A percentile compares a stretch with the other conserved stretches of the same genome.
These are phyloP conservation scores for Antheraea yamamai DNA, from an alignment of 2,888 invertebrate species.

Conservation along the genomic window DNA sequence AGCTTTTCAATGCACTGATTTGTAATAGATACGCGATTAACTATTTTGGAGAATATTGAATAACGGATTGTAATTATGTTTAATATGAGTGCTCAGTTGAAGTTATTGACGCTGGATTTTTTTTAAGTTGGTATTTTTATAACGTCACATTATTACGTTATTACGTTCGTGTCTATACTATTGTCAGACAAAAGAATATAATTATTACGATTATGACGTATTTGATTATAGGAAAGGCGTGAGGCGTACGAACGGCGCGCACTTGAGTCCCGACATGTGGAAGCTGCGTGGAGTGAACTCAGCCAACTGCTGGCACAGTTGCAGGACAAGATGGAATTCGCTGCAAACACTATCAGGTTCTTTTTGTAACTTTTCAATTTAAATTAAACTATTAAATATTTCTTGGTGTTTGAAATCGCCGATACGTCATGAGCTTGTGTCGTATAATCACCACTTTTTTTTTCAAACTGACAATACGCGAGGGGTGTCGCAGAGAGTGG, in stretches of 20 bases:
- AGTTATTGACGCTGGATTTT: background rate
- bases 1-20: background rate
- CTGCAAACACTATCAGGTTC: slow-evolving; percentile 91
- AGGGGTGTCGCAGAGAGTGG: too few species aligned
- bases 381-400: too few species aligned
- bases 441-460: too few species aligned
- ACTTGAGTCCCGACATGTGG: slow-evolving; percentile 89
- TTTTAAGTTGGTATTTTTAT: background rate
- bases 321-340: slow-evolving; percentile 96
- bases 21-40: background rate
- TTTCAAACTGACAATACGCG: too few species aligned
- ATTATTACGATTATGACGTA: background rate
- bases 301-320: slow-evolving; percentile 93
- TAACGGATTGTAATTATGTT: background rate
- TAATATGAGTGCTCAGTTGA: background rate
- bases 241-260: slow-evolving; percentile 88
- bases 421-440: too few species aligned
- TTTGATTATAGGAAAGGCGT: slow-evolving; percentile 83
- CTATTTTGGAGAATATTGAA: background rate
- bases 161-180: background rate
- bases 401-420: too few species aligned
- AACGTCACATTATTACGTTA: background rate
- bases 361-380: background rate
- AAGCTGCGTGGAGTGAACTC: slow-evolving; percentile 94
- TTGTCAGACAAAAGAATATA: background rate